Evolutionary conservation across 2,888 invertebrate genomes (phyloP).

Genomic region (Hyposoter didymator): DNA sequence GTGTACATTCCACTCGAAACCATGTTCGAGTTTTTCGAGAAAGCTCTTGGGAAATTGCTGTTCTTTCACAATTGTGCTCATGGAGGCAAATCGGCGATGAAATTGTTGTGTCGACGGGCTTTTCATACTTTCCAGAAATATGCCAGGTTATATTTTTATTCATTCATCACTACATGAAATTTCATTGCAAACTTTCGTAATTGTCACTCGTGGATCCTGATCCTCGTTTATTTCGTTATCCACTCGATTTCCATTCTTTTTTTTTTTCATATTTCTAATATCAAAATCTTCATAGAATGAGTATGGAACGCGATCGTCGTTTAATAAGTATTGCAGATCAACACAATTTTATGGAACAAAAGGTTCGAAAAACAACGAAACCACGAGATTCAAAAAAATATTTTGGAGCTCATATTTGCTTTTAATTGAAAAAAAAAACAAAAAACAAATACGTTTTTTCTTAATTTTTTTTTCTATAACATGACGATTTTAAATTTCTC

Average conservation of each 20-base stretch:
- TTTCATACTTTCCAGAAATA: background rate
- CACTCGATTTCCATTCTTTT: background rate
- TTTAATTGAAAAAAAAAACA: no score
- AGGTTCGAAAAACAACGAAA: background rate
- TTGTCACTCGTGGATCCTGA: background rate
- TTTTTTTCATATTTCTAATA: no score
- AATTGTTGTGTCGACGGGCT: constrained; percentile 5
- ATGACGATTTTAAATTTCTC: no score
- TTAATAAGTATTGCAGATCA: background rate
- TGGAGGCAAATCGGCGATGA: background rate
- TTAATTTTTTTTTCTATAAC: no score
- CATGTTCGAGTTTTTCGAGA: constrained; percentile 31
- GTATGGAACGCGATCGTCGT: background rate
- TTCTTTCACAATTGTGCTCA: constrained; percentile 24
- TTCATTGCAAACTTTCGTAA: background rate
- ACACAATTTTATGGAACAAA: background rate
- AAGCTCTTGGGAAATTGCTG: constrained; percentile 51
- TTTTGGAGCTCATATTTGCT: no score
- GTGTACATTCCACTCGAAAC: constrained; percentile 54
- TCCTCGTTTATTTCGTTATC: background rate
- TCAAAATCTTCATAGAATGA: background rate
- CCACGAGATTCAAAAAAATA: no score
- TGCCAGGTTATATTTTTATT: background rate
- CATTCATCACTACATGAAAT: background rate
- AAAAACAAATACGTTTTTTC: no score